Evolutionary conservation across 2,113 vertebrate genomes (phyloP).

Genomic region (Rhizomys pruinosus): DNA sequence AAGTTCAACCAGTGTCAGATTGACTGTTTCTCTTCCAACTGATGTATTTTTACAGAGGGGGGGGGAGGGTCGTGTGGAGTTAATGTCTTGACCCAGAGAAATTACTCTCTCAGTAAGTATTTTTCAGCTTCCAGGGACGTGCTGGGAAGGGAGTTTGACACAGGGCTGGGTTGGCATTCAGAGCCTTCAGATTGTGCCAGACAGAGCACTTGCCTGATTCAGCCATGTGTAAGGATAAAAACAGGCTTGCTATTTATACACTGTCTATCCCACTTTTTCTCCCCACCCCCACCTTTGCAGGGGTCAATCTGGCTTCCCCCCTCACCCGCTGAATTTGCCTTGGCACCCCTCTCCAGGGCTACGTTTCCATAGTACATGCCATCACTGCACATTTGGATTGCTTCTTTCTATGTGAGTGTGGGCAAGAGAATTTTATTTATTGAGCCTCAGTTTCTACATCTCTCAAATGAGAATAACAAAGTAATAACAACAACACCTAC

Average conservation of each 20-base stretch:
- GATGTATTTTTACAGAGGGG: neutral
- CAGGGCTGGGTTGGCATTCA: slow-evolving; percentile 68
- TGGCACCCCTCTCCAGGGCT: neutral
- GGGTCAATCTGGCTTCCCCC: slow-evolving; percentile 7
- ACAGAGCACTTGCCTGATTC: slow-evolving; percentile 68
- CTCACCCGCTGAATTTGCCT: neutral
- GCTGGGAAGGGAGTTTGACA: slow-evolving; percentile 55
- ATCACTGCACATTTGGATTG: neutral
- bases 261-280: slow-evolving; percentile 44
- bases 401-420: neutral
- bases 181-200: slow-evolving; percentile 65
- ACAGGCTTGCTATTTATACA: slow-evolving; percentile 71
- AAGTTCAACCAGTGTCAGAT: slow-evolving; percentile 23
- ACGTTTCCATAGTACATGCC: neutral
- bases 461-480: slow-evolving; percentile 38
- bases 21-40: slow-evolving; percentile 45
- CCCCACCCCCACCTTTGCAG: neutral
- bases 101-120: slow-evolving; percentile 57
- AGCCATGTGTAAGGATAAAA: slow-evolving; percentile 66
- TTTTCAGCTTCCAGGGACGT: slow-evolving; percentile 56
- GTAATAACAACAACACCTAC: neutral
- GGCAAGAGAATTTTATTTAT: slow-evolving; percentile 26
- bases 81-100: slow-evolving; percentile 58
- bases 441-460: slow-evolving; percentile 25
- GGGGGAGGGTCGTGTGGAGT: slow-evolving; percentile 32